Conservation (phyloP, 2,888 invertebrate genomes). For the Eupithecia insigniata region DNA sequence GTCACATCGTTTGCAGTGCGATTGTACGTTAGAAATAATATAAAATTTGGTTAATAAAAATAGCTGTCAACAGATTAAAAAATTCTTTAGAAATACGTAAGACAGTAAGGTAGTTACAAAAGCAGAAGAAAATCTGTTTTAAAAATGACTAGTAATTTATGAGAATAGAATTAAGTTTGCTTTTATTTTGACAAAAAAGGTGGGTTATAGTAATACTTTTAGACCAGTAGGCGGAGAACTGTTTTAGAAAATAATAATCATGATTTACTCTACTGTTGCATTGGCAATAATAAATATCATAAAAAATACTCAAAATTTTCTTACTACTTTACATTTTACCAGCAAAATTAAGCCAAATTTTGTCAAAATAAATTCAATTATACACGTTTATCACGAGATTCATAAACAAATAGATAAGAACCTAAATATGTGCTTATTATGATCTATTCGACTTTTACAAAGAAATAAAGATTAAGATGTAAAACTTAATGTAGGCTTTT, state of each 20-base stretch:
- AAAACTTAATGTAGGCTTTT: background rate
- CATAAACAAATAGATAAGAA: background rate
- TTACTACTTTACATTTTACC: background rate
- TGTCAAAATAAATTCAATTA: constrained; percentile 6
- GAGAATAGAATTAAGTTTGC: constrained; percentile 15
- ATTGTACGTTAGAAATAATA: background rate
- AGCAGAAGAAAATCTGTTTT: constrained; percentile 51
- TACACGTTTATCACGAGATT: background rate
- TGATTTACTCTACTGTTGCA: background rate
- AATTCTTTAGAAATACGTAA: background rate
- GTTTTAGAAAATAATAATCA: background rate
- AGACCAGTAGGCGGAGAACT: background rate
- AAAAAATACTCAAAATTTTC: no score
- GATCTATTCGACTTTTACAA: background rate
- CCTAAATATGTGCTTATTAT: background rate
- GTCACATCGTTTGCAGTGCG: background rate
- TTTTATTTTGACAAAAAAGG: constrained; percentile 16
- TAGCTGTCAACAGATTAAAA: background rate
- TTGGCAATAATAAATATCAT: background rate
- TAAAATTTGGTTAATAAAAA: background rate
- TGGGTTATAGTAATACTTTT: background rate
- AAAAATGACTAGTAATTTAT: constrained; percentile 69
- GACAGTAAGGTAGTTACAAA: background rate
- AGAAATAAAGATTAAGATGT: background rate
- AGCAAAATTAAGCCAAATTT: background rate